Conservation (phyloP, 1,140 invertebrate species). For the Linepithema humile region DNA sequence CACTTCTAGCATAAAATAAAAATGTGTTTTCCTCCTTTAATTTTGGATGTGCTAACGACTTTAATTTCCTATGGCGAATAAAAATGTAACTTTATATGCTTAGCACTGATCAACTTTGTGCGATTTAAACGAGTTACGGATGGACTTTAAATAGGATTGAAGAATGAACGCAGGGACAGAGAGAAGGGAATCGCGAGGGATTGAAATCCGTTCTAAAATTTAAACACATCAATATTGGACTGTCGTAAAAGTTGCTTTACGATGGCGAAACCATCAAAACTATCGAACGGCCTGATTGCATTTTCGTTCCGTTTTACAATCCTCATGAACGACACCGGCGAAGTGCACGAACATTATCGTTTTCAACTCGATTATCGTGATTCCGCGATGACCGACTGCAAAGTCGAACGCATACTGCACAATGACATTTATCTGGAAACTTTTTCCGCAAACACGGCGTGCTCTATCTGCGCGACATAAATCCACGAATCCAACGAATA, state of each 20-base stretch:
- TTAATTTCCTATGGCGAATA: not conserved
- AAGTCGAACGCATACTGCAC: conserved; percentile 30
- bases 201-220: conserved; percentile 42
- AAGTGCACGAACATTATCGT: conserved; percentile 51
- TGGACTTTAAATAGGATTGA: not conserved
- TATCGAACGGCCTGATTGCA: conserved; percentile 58
- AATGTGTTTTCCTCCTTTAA: conserved; percentile 30
- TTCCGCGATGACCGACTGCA: conserved; percentile 47
- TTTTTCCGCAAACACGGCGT: conserved; percentile 44
- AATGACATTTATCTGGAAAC: conserved; percentile 53
- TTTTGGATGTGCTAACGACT: conserved; percentile 5
- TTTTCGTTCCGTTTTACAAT: conserved; percentile 57
- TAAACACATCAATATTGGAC: conserved; percentile 52
- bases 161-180: not conserved
- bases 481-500: conserved; percentile 42
- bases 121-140: not conserved
- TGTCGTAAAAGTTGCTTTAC: conserved; percentile 53
- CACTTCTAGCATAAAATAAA: conserved; percentile 31
- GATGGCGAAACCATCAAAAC: conserved; percentile 47
- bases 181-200: not conserved
- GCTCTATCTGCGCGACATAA: conserved; percentile 51
- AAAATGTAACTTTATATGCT: not conserved
- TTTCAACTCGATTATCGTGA: conserved; percentile 56
- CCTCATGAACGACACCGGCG: conserved; percentile 36
- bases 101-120: not conserved